These are phyloP conservation scores for Ictidomys tridecemlineatus DNA, from an alignment of 2,113 vertebrate genomes.

Conservation along the genomic window DNA sequence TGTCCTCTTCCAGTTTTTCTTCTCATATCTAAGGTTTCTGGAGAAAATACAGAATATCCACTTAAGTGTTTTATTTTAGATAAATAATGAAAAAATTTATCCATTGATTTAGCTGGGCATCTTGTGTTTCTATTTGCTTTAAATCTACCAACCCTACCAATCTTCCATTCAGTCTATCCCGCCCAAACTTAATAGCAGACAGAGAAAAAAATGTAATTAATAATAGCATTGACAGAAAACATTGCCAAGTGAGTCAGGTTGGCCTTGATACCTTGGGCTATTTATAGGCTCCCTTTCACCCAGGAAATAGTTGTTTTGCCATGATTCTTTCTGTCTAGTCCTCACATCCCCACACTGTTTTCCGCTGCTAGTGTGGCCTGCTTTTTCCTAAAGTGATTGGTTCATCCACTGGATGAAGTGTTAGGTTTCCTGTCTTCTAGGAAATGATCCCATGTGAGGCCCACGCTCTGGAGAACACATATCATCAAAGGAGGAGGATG, in stretches of 20 bases:
- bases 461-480: accelerated
- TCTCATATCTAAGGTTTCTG: background rate
- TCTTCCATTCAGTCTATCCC: background rate
- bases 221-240: background rate
- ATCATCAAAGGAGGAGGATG: background rate
- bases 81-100: background rate
- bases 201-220: background rate
- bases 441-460: background rate
- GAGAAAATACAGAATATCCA: background rate
- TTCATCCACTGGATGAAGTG: background rate
- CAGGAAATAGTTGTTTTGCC: background rate
- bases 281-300: background rate
- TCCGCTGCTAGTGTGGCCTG: background rate
- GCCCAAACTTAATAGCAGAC: background rate
- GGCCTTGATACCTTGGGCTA: background rate
- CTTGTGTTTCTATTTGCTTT: constrained; percentile 27
- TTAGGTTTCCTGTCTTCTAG: background rate
- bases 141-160: background rate
- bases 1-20: background rate
- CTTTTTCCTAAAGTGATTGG: background rate
- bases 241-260: background rate
- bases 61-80: background rate
- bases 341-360: background rate
- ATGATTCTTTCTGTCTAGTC: background rate
- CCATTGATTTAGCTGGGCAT: background rate